A percentile compares a stretch with the other conserved stretches of the same genome.
phyloP scores from a whole-genome alignment of 2,797 vertebrate species.

The Hephaestus fuliginosus region DNA sequence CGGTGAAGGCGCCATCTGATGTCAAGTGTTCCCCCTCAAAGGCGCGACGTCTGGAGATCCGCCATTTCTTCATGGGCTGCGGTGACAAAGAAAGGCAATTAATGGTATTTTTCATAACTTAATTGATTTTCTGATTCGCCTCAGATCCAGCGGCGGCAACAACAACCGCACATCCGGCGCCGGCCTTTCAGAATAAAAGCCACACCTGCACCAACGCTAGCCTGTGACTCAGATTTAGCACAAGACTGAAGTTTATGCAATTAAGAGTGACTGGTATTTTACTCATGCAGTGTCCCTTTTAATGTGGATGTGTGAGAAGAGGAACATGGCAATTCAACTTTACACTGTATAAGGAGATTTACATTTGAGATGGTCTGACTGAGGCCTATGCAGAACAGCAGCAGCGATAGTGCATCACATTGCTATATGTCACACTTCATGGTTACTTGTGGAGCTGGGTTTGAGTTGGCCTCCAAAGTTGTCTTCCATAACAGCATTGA shows the following conservation, averaged over 20 bases:
- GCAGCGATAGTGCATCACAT: too few species aligned
- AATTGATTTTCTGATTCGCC: constrained; percentile 88
- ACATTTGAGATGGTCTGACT: too few species aligned
- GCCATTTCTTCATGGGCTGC: constrained; percentile 85
- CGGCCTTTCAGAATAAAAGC: constrained; percentile 62
- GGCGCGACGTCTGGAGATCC: constrained; percentile 74
- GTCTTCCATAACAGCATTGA: too few species aligned
- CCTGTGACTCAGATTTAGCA: background rate
- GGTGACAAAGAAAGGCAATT: constrained; percentile 90
- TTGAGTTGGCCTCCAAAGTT: too few species aligned
- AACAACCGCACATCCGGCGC: constrained; percentile 46
- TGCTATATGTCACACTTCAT: too few species aligned
- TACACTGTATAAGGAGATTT: background rate
- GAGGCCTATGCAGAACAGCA: too few species aligned
- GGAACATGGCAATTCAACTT: background rate
- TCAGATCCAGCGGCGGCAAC: constrained; percentile 40
- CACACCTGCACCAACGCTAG: accelerated
- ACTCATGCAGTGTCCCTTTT: background rate
- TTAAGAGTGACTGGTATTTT: background rate
- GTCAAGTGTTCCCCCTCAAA: constrained; percentile 41
- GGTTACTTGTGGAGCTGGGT: too few species aligned
- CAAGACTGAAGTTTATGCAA: background rate
- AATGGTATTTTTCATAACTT: constrained; percentile 91
- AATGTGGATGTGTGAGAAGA: accelerated
- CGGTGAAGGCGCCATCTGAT: constrained; percentile 36